Percentiles rank a stretch among this genome's conserved stretches.
phyloP scores from a whole-genome alignment of 2,113 vertebrate genomes.

The Thryonomys swinderianus region DNA sequence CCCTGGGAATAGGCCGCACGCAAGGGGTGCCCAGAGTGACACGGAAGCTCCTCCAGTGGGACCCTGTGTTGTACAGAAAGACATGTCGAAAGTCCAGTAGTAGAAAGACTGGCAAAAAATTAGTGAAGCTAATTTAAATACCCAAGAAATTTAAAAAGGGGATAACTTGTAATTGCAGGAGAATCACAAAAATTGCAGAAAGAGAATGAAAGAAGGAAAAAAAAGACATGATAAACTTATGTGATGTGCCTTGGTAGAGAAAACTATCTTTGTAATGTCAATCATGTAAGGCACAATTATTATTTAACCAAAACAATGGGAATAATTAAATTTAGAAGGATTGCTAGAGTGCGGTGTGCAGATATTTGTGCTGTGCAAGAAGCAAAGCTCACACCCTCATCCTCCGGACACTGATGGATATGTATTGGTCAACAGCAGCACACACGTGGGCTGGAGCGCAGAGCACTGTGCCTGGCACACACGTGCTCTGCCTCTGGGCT shows the following conservation, averaged over 20 bases:
- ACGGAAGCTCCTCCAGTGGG: background rate
- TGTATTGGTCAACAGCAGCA: background rate
- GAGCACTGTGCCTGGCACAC: accelerated
- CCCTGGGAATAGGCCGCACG: background rate
- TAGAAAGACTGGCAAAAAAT: background rate
- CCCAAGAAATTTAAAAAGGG: background rate
- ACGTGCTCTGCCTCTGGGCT: too few species aligned
- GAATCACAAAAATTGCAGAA: background rate
- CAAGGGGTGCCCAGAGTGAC: background rate
- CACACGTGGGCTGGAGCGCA: background rate
- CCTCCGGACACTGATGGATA: background rate
- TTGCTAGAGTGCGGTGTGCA: accelerated
- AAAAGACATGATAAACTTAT: background rate
- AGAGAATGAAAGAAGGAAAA: background rate
- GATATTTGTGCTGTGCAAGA: background rate
- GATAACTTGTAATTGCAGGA: background rate
- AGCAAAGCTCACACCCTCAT: background rate
- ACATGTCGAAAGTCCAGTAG: background rate
- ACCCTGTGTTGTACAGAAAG: background rate
- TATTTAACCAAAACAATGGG: background rate
- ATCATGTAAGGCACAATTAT: background rate
- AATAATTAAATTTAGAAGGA: background rate
- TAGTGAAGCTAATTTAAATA: background rate
- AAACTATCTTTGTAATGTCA: background rate
- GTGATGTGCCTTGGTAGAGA: background rate